Percentiles rank a stretch among this genome's conserved stretches.
These are phyloP conservation scores for Nasonia longicornis DNA, from an alignment of 1,140 invertebrate species.

Conservation along the genomic window DNA sequence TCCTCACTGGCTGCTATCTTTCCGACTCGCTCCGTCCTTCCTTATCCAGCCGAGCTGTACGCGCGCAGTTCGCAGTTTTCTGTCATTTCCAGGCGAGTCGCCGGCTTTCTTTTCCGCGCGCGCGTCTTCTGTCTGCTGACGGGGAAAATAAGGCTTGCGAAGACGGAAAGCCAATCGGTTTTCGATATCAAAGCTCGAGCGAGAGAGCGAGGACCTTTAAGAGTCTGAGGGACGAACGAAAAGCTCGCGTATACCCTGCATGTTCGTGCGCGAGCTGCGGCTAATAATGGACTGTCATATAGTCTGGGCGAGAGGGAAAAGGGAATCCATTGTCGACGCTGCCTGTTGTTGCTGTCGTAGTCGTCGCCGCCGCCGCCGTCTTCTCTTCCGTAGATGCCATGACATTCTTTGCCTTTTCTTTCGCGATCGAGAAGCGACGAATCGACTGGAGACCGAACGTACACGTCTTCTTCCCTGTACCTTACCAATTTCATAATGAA, in stretches of 20 bases:
- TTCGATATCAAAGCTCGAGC: conserved; percentile 39
- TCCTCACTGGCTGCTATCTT: neutral
- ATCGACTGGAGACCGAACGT: neutral
- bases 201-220: conserved; percentile 15
- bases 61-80: neutral
- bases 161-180: conserved; percentile 41
- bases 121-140: neutral
- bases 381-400: neutral
- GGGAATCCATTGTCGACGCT: conserved; percentile 3
- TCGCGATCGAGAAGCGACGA: neutral
- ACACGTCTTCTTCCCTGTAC: neutral
- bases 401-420: conserved; percentile 3
- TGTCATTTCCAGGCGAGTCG: conserved; percentile 18
- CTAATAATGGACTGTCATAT: conserved; percentile 36
- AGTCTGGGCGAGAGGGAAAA: neutral
- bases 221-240: neutral
- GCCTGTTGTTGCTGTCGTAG: neutral
- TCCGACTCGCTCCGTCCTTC: conserved; percentile 4
- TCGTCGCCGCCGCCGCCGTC: neutral
- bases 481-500: conserved; percentile 20
- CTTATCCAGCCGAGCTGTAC: neutral
- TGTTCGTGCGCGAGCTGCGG: neutral
- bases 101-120: conserved; percentile 7
- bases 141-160: conserved; percentile 21
- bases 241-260: neutral